Evolutionary conservation across 2,113 vertebrate genomes (phyloP).

Genomic region (Rhinolophus ferrumequinum): DNA sequence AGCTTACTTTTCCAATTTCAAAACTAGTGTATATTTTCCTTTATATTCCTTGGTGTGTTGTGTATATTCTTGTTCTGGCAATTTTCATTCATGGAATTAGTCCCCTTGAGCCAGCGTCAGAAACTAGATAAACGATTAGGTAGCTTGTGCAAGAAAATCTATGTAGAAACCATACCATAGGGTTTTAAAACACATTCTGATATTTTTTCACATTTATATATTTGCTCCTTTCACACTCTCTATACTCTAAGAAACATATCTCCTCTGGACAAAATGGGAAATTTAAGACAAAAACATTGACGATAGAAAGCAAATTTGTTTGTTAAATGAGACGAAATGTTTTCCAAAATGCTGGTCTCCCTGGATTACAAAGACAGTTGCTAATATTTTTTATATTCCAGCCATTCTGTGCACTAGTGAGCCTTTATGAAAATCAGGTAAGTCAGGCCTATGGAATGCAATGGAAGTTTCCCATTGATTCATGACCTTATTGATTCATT

Average conservation of each 20-base stretch:
- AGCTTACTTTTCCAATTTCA: background rate
- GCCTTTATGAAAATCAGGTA: conserved; percentile 26
- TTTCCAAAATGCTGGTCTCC: background rate
- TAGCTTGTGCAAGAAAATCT: background rate
- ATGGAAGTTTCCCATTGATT: background rate
- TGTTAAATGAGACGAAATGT: background rate
- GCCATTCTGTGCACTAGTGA: background rate
- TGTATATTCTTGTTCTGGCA: background rate
- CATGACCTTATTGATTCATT: background rate
- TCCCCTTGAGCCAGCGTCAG: background rate
- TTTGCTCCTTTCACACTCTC: background rate
- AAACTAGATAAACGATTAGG: background rate
- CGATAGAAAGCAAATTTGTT: background rate
- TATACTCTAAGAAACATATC: background rate
- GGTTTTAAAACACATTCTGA: background rate
- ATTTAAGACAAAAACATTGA: background rate
- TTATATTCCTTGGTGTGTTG: conserved; percentile 64
- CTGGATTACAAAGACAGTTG: background rate
- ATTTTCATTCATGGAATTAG: conserved; percentile 37
- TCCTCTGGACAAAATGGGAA: background rate
- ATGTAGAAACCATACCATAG: background rate
- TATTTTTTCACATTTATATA: background rate
- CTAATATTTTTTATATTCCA: background rate
- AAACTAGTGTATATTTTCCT: background rate
- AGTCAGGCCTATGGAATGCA: background rate